These are phyloP conservation scores for Asteroscopus sphinx DNA, from an alignment of 2,888 invertebrate species.

Conservation along the genomic window DNA sequence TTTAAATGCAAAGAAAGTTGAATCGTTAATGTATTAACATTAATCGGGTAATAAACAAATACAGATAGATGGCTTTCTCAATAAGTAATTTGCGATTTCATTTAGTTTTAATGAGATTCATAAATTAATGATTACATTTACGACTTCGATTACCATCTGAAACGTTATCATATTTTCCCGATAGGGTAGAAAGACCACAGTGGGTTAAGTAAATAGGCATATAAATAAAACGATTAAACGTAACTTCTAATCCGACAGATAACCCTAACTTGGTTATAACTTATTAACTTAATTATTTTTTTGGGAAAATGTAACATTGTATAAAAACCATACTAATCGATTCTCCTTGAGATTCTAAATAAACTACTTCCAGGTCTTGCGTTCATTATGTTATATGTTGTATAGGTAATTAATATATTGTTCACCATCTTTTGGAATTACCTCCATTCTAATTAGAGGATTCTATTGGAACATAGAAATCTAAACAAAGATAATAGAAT, in stretches of 20 bases:
- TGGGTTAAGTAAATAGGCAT: slow-evolving; percentile 38
- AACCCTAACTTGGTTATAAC: slow-evolving; percentile 29
- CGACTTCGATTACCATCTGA: slow-evolving; percentile 6
- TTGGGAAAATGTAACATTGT: too few relatives aligned
- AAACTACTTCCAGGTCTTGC: too few relatives aligned
- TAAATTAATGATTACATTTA: slow-evolving; percentile 9
- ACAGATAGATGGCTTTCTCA: slow-evolving; percentile 27
- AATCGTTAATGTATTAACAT: slow-evolving; percentile 12
- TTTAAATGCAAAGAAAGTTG: slow-evolving; percentile 29
- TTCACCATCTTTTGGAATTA: too few relatives aligned
- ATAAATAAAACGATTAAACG: slow-evolving; percentile 15
- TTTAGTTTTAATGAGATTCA: slow-evolving; percentile 26
- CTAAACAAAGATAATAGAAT: too few relatives aligned
- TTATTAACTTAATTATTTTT: too few relatives aligned
- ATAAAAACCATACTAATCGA: too few relatives aligned
- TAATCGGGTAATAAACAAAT: slow-evolving; percentile 29
- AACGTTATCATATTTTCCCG: slow-evolving; percentile 15
- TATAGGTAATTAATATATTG: too few relatives aligned
- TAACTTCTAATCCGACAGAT: slow-evolving; percentile 29
- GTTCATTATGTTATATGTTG: too few relatives aligned
- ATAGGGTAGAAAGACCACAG: slow-evolving; percentile 7
- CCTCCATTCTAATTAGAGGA: too few relatives aligned
- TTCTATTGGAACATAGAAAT: too few relatives aligned
- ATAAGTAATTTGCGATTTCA: slow-evolving; percentile 9
- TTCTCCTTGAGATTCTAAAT: too few relatives aligned